These are phyloP conservation scores for Candidula unifasciata DNA, from an alignment of 2,888 invertebrate species.

Conservation along the genomic window DNA sequence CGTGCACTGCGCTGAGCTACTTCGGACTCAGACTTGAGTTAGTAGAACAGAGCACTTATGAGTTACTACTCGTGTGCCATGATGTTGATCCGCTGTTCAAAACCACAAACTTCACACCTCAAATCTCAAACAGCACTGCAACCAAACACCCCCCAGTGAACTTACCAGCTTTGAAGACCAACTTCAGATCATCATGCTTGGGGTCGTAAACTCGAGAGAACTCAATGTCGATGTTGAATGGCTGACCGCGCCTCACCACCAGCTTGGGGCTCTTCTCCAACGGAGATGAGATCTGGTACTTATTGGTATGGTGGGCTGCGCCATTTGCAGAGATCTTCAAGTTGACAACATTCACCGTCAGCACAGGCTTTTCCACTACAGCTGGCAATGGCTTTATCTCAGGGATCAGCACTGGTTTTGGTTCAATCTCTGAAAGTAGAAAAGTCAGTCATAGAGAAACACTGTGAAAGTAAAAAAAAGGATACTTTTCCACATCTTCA, in stretches of 20 bases:
- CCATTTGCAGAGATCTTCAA: constrained; percentile 82
- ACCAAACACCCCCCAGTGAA: no score
- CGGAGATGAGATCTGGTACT: constrained; percentile 80
- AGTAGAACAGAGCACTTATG: no score
- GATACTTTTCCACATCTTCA: no score
- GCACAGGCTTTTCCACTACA: not conserved
- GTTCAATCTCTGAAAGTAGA: not conserved
- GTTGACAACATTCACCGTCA: constrained; percentile 1
- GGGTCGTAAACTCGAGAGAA: constrained; percentile 87
- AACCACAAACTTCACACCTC: no score
- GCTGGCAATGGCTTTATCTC: not conserved
- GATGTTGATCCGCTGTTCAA: no score
- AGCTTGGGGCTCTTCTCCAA: constrained; percentile 80
- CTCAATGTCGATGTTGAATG: constrained; percentile 84
- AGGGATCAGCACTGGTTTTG: constrained; percentile 3
- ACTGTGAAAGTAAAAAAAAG: no score
- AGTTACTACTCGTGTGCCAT: no score
- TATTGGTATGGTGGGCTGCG: constrained; percentile 84
- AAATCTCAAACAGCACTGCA: no score
- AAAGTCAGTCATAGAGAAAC: not conserved
- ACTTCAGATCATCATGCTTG: constrained; percentile 87
- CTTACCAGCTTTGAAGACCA: constrained; percentile 83
- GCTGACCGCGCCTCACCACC: constrained; percentile 86
- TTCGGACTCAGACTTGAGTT: no score
- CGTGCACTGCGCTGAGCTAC: no score